Base-by-base conservation (phyloP, 2,888 invertebrate genomes). In the Diploptera punctata region DNA sequence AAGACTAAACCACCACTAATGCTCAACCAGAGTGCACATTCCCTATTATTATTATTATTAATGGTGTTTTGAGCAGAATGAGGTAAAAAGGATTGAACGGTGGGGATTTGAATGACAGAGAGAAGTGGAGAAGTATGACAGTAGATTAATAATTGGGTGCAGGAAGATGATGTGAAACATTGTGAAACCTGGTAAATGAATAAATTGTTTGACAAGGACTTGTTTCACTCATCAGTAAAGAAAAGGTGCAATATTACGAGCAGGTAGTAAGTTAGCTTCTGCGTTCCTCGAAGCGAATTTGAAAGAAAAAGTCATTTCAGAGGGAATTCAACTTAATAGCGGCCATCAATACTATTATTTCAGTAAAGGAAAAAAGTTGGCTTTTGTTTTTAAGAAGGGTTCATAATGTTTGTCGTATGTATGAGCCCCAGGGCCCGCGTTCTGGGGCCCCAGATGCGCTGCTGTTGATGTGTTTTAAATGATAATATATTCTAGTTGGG, bases 251-350 rank as follows among this genome's bases (percentile, higher is more conserved):
- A 44, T 47, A 10, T 18, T 21, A 29, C n/a, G 21, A 33, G 13
- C 65, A 65, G 65, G 65, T 65, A 65, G 65, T 33, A n/a, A 38
- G 19, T 1, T 26, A 16, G 13, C 10, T 26, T 26, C 26, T 10
- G 26, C 65, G 21, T 65, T 43, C 47, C 44, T 38, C 44, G 29
- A 65, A 65, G 44, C 47, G 33, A 65, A 65, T 65, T 65, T 65
- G 44, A 65, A 65, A 65, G 65, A 65, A 65, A 65, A 65, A 65
- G 65, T 47, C 44, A 65, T 65, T 65, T 65, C 44, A 29, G 18
- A 47, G 47, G 43, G 47, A 65, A 65, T 44, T 24, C 47, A 26
- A 65, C 47, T 10, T 57, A 57, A 57, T 29, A 31, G 57, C 65
- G 26, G 65, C 44, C 65, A 29, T 26, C 47, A 47, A 47, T 65